Evolutionary conservation across 2,888 invertebrate species (phyloP).

Genomic region (Clunio marinus): DNA sequence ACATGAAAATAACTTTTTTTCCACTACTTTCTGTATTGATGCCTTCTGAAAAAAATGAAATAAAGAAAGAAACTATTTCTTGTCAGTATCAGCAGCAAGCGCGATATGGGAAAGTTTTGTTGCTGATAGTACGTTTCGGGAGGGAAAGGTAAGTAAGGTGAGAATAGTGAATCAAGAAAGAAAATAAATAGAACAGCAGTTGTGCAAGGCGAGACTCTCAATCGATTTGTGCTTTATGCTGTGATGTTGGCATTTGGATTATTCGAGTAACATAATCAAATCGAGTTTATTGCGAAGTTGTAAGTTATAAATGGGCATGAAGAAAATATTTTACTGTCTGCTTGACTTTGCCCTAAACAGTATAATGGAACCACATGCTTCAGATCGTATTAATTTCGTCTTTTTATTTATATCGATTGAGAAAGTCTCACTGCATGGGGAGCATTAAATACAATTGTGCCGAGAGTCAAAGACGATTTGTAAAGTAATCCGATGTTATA

Average conservation of each 20-base stretch:
- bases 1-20: no score
- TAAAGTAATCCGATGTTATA: neutral
- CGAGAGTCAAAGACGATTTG: no score
- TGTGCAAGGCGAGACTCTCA: slow-evolving; percentile 6
- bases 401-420: neutral
- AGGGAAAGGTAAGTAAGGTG: neutral
- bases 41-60: neutral
- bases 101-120: slow-evolving; percentile 20
- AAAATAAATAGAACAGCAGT: slow-evolving; percentile 26
- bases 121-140: no score
- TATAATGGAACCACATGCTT: slow-evolving; percentile 17
- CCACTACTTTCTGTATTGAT: neutral
- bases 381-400: slow-evolving; percentile 7
- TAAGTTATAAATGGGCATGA: neutral
- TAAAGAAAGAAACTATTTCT: neutral
- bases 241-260: slow-evolving; percentile 16
- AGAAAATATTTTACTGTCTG: neutral
- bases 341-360: neutral
- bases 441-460: slow-evolving; percentile 2
- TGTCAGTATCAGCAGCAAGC: neutral
- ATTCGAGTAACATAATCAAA: slow-evolving; percentile 34
- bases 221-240: slow-evolving; percentile 3
- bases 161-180: slow-evolving; percentile 5
- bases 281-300: slow-evolving; percentile 28
- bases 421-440: neutral